Evolutionary conservation across 30 jellyfish, hydroid and myxozoan genomes (phyloP).

Genomic region (Mastigias papua): DNA sequence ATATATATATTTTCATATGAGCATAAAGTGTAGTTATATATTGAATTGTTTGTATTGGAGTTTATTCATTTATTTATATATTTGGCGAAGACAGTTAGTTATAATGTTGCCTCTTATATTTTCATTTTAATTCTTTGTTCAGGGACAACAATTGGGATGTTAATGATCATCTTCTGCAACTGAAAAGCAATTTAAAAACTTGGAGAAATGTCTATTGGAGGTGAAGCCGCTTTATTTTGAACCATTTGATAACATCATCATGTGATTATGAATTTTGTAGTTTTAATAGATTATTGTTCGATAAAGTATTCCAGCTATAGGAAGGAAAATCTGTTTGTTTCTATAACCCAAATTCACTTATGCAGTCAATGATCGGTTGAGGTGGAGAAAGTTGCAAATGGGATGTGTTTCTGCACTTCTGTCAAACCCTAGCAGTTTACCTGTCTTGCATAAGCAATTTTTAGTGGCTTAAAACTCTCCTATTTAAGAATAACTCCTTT

Average conservation of each 20-base stretch:
- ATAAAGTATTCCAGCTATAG: too few relatives aligned
- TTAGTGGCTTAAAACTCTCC: not conserved
- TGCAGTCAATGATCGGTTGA: not conserved
- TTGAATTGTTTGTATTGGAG: too few relatives aligned
- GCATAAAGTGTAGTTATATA: too few relatives aligned
- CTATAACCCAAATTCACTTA: not conserved
- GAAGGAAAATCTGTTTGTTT: too few relatives aligned
- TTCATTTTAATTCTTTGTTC: not conserved
- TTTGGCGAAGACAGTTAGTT: too few relatives aligned
- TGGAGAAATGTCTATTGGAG: constrained; percentile 97
- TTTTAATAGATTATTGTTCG: too few relatives aligned
- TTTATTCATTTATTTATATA: too few relatives aligned
- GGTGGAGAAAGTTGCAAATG: not conserved
- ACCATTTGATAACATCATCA: not conserved
- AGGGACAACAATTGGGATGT: constrained; percentile 92
- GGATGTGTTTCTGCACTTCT: too few relatives aligned
- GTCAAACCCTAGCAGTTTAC: too few relatives aligned
- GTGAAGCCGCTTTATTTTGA: constrained; percentile 21
- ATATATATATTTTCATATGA: too few relatives aligned
- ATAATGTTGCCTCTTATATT: too few relatives aligned
- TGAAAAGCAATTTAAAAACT: constrained; percentile 69
- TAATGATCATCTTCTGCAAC: constrained; percentile 61
- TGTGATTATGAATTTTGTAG: not conserved
- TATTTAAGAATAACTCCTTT: not conserved
- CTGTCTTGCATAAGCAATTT: too few relatives aligned